Percentiles rank a stretch among this genome's conserved stretches.
phyloP scores from a whole-genome alignment of 1,140 invertebrate species.

The Heliothis subflexa region DNA sequence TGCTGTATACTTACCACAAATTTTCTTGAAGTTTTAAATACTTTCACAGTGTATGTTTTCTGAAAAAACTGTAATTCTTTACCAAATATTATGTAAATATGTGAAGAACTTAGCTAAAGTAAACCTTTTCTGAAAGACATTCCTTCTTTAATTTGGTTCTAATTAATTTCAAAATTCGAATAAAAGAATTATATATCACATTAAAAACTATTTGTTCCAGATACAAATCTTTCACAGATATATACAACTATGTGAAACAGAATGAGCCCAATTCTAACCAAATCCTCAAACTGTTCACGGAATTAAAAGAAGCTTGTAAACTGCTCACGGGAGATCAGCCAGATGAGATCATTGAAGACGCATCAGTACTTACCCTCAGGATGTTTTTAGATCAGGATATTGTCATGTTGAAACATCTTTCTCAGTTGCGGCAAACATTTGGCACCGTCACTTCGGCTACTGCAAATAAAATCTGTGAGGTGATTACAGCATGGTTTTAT shows the following conservation, averaged over 20 bases:
- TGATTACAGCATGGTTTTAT: conserved; percentile 56
- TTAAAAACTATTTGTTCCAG: conserved; percentile 53
- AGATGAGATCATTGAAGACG: conserved; percentile 88
- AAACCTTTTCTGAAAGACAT: too few relatives aligned
- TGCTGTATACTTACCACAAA: too few relatives aligned
- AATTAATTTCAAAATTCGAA: background rate
- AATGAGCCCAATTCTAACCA: conserved; percentile 63
- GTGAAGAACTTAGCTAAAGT: too few relatives aligned
- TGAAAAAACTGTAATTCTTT: too few relatives aligned
- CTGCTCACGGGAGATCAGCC: conserved; percentile 80
- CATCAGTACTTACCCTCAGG: conserved; percentile 87
- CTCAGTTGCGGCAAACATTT: conserved; percentile 86
- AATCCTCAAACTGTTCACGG: conserved; percentile 59
- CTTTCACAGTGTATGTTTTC: too few relatives aligned
- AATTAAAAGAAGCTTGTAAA: conserved; percentile 74
- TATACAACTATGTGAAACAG: conserved; percentile 72
- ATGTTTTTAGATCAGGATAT: conserved; percentile 88
- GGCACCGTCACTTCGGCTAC: conserved; percentile 81
- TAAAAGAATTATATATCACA: background rate
- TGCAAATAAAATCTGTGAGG: conserved; percentile 86
- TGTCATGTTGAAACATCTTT: conserved; percentile 86
- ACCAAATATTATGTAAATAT: too few relatives aligned
- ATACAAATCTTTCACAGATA: conserved; percentile 75
- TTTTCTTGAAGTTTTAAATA: too few relatives aligned
- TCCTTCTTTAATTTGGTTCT: background rate